Conservation (phyloP, 2,113 vertebrate genomes). For the Zosterops hypoxanthus region DNA sequence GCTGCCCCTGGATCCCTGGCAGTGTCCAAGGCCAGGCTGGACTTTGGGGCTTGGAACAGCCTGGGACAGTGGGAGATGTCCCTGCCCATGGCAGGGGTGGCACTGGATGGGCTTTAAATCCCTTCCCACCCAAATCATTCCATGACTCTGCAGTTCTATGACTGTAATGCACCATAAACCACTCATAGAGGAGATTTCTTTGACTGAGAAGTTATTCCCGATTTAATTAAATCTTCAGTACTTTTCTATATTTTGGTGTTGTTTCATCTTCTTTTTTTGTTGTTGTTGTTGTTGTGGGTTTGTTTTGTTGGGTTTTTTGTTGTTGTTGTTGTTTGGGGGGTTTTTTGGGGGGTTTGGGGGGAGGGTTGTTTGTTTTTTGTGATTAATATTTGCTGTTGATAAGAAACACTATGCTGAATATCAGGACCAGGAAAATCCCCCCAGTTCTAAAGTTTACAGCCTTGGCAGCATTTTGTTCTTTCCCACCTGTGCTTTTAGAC, state of each 20-base stretch:
- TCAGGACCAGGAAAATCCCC: not conserved
- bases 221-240: not conserved
- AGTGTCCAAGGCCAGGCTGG: not conserved
- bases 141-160: not conserved
- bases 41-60: not conserved
- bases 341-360: no score
- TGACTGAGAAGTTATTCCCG: not conserved
- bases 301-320: no score
- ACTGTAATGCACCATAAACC: not conserved
- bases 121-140: not conserved
- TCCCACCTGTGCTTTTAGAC: not conserved
- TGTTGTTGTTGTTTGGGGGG: no score
- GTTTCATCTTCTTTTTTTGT: not conserved
- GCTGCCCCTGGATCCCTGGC: not conserved
- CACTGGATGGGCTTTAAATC: not conserved
- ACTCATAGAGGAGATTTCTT: not conserved
- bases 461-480: not conserved
- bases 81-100: not conserved
- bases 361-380: no score
- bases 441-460: accelerated
- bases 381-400: not conserved
- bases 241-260: not conserved
- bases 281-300: no score
- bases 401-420: not conserved
- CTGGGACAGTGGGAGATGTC: not conserved